Evolutionary conservation across 92 coral and sea anemone genomes (phyloP), one percentile per base, ranked within the genome.

Genomic region (Anthopleura xanthogrammica): DNA sequence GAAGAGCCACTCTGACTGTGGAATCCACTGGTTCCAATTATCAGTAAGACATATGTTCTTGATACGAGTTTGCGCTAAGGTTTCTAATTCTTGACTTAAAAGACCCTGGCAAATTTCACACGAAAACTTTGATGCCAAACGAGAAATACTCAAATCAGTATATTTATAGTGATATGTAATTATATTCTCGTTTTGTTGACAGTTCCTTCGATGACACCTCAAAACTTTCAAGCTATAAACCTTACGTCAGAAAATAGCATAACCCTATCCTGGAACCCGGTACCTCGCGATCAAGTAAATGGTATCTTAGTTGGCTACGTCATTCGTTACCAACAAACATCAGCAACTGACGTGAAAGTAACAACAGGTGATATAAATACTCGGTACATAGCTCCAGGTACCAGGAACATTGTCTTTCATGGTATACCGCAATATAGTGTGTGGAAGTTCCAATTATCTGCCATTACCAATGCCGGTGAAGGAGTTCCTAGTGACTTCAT

Each of bases 121-220:
- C 36, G 0, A 29, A 29, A 29, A 29, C 36, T 0, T 29, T 29
- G 36, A 29, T 29, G 36, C 36, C 36, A 29, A 29, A 29, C 36
- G 36, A 29, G 36, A 29, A 29, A 29, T 29, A 29, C 36, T 29
- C 36, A 29, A 29, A 29, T 29, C 36, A 29, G 36, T 29, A 29
- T 29, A 29, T 29, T 29, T 29, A 54, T 11, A 54, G 14, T 54
- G 58, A 11, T 2, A 54, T 3, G 11, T 20, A 62, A 20, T 29
- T 29, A 29, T 23, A 20, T 23, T 23, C 29, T 62, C 19, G 29
- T 62, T 16, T 41, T 46, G 55, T 16, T 40, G n/a, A 6, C 23
- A 88, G 91, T 88, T 20, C 89, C 91, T 16, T 80, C 77, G 22
- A 17, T 54, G 62, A 76, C 88, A 23, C 91, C 88, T 3, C 85